phyloP scores from a whole-genome alignment of 2,888 invertebrate species.

The Eupeodes luniger region DNA sequence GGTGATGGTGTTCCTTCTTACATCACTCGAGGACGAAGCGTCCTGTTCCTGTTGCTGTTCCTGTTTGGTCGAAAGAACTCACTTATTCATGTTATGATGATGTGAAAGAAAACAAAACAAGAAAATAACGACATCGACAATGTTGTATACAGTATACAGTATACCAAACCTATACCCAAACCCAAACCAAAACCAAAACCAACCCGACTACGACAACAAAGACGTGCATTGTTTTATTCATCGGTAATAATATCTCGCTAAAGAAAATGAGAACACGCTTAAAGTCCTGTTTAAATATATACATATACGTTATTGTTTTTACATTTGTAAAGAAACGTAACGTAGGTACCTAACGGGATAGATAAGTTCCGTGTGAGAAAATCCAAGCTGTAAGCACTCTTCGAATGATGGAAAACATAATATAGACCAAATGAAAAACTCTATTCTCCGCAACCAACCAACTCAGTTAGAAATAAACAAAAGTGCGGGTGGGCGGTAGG shows the following conservation, averaged over 20 bases:
- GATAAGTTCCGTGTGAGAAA: slow-evolving; percentile 49
- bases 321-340: background rate
- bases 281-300: slow-evolving; percentile 54
- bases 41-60: background rate
- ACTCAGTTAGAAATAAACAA: background rate
- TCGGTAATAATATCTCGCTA: slow-evolving; percentile 3
- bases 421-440: slow-evolving; percentile 25
- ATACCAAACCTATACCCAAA: background rate
- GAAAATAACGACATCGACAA: no score
- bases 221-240: slow-evolving; percentile 57
- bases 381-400: slow-evolving; percentile 38
- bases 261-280: slow-evolving; percentile 35
- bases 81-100: slow-evolving; percentile 66
- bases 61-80: slow-evolving; percentile 55
- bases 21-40: no score
- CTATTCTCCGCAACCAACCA: background rate
- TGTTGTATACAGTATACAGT: background rate
- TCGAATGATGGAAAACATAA: slow-evolving; percentile 13
- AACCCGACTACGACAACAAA: slow-evolving; percentile 4
- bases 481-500: slow-evolving; percentile 3
- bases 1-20: background rate
- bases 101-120: slow-evolving; percentile 60
- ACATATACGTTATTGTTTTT: background rate
- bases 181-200: background rate
- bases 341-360: background rate